Conservation (phyloP, 1,140 invertebrate species). For the Eciton burchellii region DNA sequence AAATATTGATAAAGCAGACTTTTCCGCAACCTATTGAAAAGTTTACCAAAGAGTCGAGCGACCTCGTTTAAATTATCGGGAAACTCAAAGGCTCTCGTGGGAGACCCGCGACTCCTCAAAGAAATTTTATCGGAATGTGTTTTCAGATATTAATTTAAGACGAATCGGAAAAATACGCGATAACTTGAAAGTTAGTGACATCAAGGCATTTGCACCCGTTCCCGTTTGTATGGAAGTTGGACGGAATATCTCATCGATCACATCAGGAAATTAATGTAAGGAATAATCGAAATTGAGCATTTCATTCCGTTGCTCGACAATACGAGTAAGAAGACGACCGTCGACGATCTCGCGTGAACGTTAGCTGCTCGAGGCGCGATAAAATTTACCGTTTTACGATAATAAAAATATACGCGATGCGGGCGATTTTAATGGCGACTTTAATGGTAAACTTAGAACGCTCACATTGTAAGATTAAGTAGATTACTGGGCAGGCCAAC, state of each 20-base stretch:
- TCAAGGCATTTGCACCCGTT: not conserved
- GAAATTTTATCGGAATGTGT: slow-evolving; percentile 4
- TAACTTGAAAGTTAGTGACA: slow-evolving; percentile 4
- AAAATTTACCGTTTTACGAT: not conserved
- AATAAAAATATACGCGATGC: not conserved
- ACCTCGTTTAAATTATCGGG: slow-evolving; percentile 5
- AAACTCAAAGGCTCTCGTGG: not conserved
- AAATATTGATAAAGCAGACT: slow-evolving; percentile 35
- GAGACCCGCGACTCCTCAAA: slow-evolving; percentile 3
- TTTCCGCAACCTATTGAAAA: not conserved
- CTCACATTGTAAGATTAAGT: slow-evolving; percentile 24
- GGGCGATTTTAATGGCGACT: slow-evolving; percentile 19
- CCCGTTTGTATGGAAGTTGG: not conserved
- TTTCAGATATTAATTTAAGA: slow-evolving; percentile 23
- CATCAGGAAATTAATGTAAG: not conserved
- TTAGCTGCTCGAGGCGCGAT: no score
- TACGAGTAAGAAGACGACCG: no score
- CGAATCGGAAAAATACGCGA: not conserved
- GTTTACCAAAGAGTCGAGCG: slow-evolving; percentile 1
- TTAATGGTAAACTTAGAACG: not conserved
- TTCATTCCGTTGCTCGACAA: not conserved
- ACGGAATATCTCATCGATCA: not conserved
- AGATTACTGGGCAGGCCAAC: slow-evolving; percentile 13
- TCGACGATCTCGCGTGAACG: no score
- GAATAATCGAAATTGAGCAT: not conserved